Base-by-base conservation (phyloP, 2,797 vertebrate species). In the Miichthys miiuy region DNA sequence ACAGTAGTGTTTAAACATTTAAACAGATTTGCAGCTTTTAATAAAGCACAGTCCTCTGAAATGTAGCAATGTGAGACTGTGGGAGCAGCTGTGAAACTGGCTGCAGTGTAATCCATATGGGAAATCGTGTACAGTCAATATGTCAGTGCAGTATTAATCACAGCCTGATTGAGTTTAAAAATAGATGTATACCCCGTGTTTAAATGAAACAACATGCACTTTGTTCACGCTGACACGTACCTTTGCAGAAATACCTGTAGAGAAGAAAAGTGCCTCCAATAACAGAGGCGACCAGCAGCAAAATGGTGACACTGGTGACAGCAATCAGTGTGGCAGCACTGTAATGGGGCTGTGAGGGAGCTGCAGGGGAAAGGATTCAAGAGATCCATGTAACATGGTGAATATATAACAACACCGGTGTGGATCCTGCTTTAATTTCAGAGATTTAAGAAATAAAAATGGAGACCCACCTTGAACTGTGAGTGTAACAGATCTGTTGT, bases 401-500 rank as follows among this genome's bases (percentile, higher is more conserved):
- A 27, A 17, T 20, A 5, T 63, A 7, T 18, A 6, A 41, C 7
- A n/a, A 13, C 20, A 12, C 54, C 34, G 8, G 34, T 9, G 34
- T 34, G n/a, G 3, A 52, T 48, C 30, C 23, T 11, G 5, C 46
- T 27, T n/a, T 51, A 2, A n/a, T 17, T 17, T n/a, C 5, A 46
- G 25, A 61, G 14, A 38, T 42, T 21, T 9, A 11, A 20, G 51
- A 14, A 17, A 9, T 20, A 3, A 5, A 50, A 47, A 10, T 52
- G 5, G 47, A 30, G 17, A 17, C 83, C 57, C 47, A 93, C 93
- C 88, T 68, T 77, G 66, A 63, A 93, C 67, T 11, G 82, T 83
- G 18, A 94, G 52, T 4, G 42, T 82, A 4, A 88, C 87, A 46
- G 80, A 88, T 71, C 8, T 84, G 66, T 62, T 88, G 80, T 86